These are phyloP conservation scores for Lampropteryx suffumata DNA, from an alignment of 2,888 invertebrate species.

Conservation along the genomic window DNA sequence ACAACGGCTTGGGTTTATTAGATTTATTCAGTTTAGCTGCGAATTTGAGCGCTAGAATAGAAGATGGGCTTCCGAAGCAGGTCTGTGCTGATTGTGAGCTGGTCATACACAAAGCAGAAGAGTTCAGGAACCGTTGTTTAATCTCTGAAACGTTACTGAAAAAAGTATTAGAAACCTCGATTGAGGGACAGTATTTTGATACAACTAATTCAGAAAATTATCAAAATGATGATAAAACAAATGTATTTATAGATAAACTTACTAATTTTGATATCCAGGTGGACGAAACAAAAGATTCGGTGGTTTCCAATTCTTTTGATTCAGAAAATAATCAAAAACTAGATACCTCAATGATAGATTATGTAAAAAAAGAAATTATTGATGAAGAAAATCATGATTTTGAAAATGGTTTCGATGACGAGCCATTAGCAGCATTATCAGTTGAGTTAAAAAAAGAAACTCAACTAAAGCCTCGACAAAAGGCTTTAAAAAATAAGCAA, in stretches of 20 bases:
- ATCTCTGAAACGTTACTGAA: conserved; percentile 57
- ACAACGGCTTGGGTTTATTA: conserved; percentile 46
- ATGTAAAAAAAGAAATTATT: conserved; percentile 19
- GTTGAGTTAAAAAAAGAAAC: conserved; percentile 26
- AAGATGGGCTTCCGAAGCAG: conserved; percentile 61
- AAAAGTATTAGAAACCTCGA: conserved; percentile 41
- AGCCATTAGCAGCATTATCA: conserved; percentile 15
- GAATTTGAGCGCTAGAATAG: conserved; percentile 53
- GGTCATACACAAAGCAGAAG: conserved; percentile 55
- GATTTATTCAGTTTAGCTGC: conserved; percentile 57
- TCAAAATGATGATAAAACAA: conserved; percentile 15
- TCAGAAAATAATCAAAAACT: not conserved
- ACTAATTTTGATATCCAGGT: conserved; percentile 5
- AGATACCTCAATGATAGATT: not conserved
- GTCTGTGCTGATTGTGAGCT: conserved; percentile 62
- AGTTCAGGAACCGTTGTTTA: conserved; percentile 63
- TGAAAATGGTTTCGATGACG: conserved; percentile 33
- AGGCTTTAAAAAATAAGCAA: conserved; percentile 27
- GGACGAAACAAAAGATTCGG: conserved; percentile 18
- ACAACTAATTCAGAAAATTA: conserved; percentile 12
- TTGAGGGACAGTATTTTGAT: conserved; percentile 16
- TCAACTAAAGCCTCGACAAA: conserved; percentile 24
- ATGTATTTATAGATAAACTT: conserved; percentile 2
- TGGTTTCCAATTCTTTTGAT: not conserved
- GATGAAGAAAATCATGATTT: conserved; percentile 23